Base-by-base conservation (phyloP, 2,113 vertebrate species). In the Ornithorhynchus anatinus region DNA sequence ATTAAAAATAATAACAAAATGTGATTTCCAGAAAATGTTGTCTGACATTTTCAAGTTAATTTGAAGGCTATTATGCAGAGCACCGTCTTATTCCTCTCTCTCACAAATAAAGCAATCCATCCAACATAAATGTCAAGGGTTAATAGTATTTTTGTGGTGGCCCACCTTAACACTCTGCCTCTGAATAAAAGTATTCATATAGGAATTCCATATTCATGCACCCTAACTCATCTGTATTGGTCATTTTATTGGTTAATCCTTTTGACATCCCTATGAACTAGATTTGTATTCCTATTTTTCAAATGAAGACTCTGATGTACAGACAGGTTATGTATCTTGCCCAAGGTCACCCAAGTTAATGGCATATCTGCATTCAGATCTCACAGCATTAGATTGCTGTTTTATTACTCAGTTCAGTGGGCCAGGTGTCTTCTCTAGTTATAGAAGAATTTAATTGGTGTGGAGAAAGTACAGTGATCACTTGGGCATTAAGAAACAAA, bases 401-500 rank as follows among this genome's bases (percentile, higher is more conserved):
- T 17, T 43, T 56, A 5, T 5, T 22, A 36, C 14, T 37, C 16
- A 20, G 42, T 7, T 23, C 50, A 25, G 16, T 1, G 11, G 44
- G 27, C 5, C 48, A 53, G 25, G 23, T 1, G 4, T 17, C 7
- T 6, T 8, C 6, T 47, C 44, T 14, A 12, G n/a, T 43, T 43
- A 35, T 31, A 38, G 70, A 10, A 48, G 16, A 25, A 64, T 47
- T 44, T 47, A 62, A 51, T 50, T 72, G 50, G 45, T 33, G 16
- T 9, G 13, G 20, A 63, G 51, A 60, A 58, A 67, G 22, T 17
- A 39, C n/a, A 35, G 16, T 20, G 45, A 52, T 35, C 35, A 48
- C 40, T 68, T 40, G 45, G 67, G 59, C 72, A 29, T 52, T 58
- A 72, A 53, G 59, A 67, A 58, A 52, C 45, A 44, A 12, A 27